These are phyloP conservation scores for Anoncus sp. DNA, from an alignment of 2,888 invertebrate species.

Conservation along the genomic window DNA sequence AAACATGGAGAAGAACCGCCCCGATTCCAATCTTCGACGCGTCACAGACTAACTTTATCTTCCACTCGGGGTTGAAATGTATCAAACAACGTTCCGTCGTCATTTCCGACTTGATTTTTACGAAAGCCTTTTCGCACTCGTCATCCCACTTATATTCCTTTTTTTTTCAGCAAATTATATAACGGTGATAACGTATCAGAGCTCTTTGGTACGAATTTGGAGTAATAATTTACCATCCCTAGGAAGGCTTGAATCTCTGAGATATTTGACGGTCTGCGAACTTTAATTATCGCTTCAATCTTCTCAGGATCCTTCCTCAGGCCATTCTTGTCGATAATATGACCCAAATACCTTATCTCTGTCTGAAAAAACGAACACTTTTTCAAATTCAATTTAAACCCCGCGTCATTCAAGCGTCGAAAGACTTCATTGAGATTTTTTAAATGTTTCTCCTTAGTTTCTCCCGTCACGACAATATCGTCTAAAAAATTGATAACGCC, in stretches of 20 bases:
- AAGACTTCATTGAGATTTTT: slow-evolving; percentile 69
- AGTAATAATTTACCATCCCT: slow-evolving; percentile 79
- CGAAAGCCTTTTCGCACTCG: slow-evolving; percentile 72
- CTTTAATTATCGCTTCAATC: slow-evolving; percentile 67
- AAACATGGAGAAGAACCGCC: slow-evolving; percentile 70
- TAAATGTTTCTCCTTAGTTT: slow-evolving; percentile 65
- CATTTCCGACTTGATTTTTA: slow-evolving; percentile 70
- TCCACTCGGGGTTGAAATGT: slow-evolving; percentile 60
- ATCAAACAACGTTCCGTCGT: slow-evolving; percentile 31
- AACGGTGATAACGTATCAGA: slow-evolving; percentile 72
- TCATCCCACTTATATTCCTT: slow-evolving; percentile 67
- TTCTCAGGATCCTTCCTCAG: slow-evolving; percentile 71
- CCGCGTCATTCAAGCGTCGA: slow-evolving; percentile 63
- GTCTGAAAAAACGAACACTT: slow-evolving; percentile 73
- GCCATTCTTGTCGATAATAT: slow-evolving; percentile 74
- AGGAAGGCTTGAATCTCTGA: slow-evolving; percentile 71
- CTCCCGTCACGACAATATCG: slow-evolving; percentile 74
- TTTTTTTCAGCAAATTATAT: slow-evolving; percentile 70
- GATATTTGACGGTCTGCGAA: slow-evolving; percentile 69
- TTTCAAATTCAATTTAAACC: slow-evolving; percentile 69
- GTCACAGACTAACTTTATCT: slow-evolving; percentile 56
- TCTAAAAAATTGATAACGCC: slow-evolving; percentile 68
- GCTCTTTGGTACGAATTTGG: slow-evolving; percentile 75
- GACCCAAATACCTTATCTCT: slow-evolving; percentile 72
- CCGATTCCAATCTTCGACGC: slow-evolving; percentile 71